Base-by-base conservation (phyloP, 1,140 invertebrate species). In the Caenorhabditis brenneri region DNA sequence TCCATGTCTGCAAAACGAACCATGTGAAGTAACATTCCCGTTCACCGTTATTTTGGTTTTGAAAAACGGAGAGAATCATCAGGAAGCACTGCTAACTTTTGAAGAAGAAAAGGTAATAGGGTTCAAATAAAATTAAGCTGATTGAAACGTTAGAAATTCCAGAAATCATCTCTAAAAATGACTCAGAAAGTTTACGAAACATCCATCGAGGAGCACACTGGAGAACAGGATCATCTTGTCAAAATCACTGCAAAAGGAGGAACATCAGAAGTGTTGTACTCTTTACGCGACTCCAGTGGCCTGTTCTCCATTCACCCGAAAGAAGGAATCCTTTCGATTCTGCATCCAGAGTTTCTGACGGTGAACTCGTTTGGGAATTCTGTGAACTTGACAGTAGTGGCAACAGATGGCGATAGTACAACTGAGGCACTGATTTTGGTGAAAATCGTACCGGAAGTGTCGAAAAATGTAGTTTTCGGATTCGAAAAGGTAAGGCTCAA, bases 91-190 rank as follows among this genome's bases (percentile, higher is more conserved):
- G 65, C 12, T 74, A 12, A 74, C 65, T n/a, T 74, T 74, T 42
- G 36, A 74, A 24, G 36, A 74, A n/a, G 65, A 74, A 24, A 74
- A 74, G 65, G 65, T 74, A 24, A 42, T 9, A 22, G 49, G n/a
- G 0, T 51, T 51, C n/a, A n/a, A n/a, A 51, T n/a, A n/a, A n/a
- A n/a, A n/a, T n/a, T n/a, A n/a, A n/a, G n/a, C n/a, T n/a, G n/a
- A n/a, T n/a, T n/a, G n/a, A 36, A 33, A 16, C 7, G 1, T 36
- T 7, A 36, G 19, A 36, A 0, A 42, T 74, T 74, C 22, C 65
- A 74, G 65, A 74, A 74, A 74, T 74, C 65, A 3, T 74, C 36
- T 27, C 65, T 74, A 27, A 74, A 74, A 74, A 74, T 74, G 65
- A 46, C 36, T 42, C 65, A 74, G 46, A 74, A 42, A 74, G 36